Evolutionary conservation across 2,797 vertebrate genomes (phyloP), one percentile per base, ranked within the genome.

Genomic region (Notoglanidium macrostoma): DNA sequence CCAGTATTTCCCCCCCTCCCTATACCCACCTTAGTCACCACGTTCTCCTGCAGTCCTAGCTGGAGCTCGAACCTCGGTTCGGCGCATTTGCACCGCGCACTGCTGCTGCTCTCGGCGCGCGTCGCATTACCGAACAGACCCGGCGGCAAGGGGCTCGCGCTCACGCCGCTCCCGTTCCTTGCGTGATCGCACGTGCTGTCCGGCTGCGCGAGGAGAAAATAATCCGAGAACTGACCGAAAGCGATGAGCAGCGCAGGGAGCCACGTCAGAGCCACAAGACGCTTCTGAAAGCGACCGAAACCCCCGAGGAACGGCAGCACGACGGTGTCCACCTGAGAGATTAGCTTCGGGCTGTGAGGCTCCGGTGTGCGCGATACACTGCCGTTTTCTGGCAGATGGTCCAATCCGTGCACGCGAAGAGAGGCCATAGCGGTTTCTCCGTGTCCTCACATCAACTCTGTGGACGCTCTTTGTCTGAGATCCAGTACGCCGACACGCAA

Each of bases 221-320:
- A 97, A 94, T 99, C 98, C 89, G 98, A 99, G 93, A 98, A 98
- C 94, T 98, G 98, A 91, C 97, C 98, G 90, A 98, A 98, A 90
- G 98, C 97, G 86, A 99, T 98, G 92, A 99, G 97, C 65, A 99
- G 94, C 35, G 97, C 98, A 5, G 98, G 98, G 67, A 99, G 95
- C 97, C 98, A 99, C 89, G 98, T 98, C 94, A 99, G 97, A 87
- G 98, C 94, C 92, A 99, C 96, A 35, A 99, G 96, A 90, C 97
- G 96, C 90, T 94, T 96, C 94, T 99, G 97, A 85, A 96, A 97
- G 23, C 94, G 96, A 82, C 97, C 96, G 90, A 99, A 97, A 0
- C 98, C 97, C 9, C 97, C 98, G 6, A 99, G 96, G 87, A 98
- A 96, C 29, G 98, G 98, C 93, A 98, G 94, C 72, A 99, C 97